Base-by-base conservation (phyloP, 1,140 invertebrate species). In the Odontomachus brunneus region DNA sequence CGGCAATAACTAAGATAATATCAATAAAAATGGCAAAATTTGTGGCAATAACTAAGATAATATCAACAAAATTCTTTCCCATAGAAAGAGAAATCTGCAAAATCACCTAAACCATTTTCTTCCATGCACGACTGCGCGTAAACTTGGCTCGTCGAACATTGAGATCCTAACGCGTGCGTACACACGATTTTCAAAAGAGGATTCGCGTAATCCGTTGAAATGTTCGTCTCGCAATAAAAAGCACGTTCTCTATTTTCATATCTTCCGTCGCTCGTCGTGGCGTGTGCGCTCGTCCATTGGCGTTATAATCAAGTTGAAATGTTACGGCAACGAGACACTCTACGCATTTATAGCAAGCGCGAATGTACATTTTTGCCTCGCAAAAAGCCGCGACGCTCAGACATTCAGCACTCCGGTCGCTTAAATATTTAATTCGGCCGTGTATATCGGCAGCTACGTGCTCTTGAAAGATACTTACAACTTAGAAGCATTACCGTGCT, bases 361-460 rank as follows among this genome's bases (percentile, higher is more conserved):
- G 22, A 11, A 15, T 0, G 14, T 15, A 48, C 12, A 33, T 84
- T 83, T 86, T 84, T 57, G 24, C 59, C 59, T 2, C 24, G 65
- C 72, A 67, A 80, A 83, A 84, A 67, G 49, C 49, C 29, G 49
- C 72, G 29, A 5, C n/a, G 63, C 63, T 87, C 85, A 82, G 85
- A 84, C 74, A 84, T 88, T 88, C 86, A 55, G 38, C 82, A 71
- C 75, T 84, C 72, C 63, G 53, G 0, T 44, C 15, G 24, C 48
- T 84, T 87, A 63, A 87, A 87, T 88, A 80, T 88, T 87, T 87
- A 51, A 88, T 87, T 88, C 71, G 22, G 59, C 71, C 22, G 17
- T 33, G 19, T 71, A 51, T 66, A 71, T 59, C 51, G 51, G 22
- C 44, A 65, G 19, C 17, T 57, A 29, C 51, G 51, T 72, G 44